phyloP scores from a whole-genome alignment of 1,140 invertebrate genomes.

The Caenorhabditis tropicalis region DNA sequence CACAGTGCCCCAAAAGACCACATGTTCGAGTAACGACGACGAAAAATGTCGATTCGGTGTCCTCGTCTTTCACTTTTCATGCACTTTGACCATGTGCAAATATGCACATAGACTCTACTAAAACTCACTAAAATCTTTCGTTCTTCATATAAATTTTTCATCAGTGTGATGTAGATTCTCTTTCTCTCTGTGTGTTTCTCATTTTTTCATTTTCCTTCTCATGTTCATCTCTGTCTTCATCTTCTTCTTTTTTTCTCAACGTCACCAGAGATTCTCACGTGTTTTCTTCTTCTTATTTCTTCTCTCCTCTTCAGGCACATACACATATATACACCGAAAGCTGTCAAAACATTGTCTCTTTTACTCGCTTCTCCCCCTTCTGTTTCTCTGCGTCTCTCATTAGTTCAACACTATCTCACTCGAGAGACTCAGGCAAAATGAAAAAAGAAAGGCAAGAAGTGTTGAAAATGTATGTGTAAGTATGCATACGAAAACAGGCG shows the following conservation, averaged over 20 bases:
- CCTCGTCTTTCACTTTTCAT: background rate
- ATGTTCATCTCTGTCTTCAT: background rate
- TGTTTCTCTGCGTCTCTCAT: background rate
- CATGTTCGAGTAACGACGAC: too few relatives aligned
- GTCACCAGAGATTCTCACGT: slow-evolving; percentile 24
- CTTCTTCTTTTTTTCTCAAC: background rate
- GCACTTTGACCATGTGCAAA: background rate
- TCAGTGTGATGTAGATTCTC: slow-evolving; percentile 12
- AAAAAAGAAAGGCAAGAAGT: background rate
- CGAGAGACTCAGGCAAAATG: background rate
- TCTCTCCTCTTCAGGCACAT: slow-evolving; percentile 22
- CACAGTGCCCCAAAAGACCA: too few relatives aligned
- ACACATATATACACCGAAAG: slow-evolving; percentile 16
- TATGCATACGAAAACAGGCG: background rate
- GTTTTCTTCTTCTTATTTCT: slow-evolving; percentile 39
- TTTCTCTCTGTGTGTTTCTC: background rate
- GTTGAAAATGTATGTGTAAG: background rate
- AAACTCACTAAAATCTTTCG: slow-evolving; percentile 8
- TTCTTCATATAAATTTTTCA: slow-evolving; percentile 29
- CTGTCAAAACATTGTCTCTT: slow-evolving; percentile 34
- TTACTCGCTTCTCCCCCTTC: background rate
- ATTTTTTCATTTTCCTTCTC: background rate
- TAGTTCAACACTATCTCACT: background rate
- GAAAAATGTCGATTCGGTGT: too few relatives aligned
- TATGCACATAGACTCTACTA: background rate